Percentiles rank a stretch among this genome's conserved stretches.
phyloP scores from a whole-genome alignment of 2,888 invertebrate genomes.

The Luperina nickerlii region DNA sequence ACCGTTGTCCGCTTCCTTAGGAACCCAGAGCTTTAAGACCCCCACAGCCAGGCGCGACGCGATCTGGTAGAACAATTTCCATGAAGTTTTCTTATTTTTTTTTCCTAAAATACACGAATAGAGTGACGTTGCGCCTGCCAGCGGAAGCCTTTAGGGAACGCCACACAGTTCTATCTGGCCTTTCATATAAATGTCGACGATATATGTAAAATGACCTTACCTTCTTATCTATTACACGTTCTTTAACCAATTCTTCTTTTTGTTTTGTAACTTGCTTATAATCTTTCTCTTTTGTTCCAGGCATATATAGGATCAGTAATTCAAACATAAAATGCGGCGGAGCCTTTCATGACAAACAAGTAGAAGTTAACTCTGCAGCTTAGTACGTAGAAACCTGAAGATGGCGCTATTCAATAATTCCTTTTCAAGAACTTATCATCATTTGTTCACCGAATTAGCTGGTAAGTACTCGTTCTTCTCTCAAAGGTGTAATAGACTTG shows the following conservation, averaged over 20 bases:
- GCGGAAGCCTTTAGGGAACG: background rate
- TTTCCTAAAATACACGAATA: background rate
- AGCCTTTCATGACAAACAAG: constrained; percentile 78
- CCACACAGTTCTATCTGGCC: background rate
- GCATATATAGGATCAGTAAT: constrained; percentile 56
- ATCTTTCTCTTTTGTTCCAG: constrained; percentile 74
- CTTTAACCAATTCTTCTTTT: background rate
- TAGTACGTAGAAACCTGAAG: constrained; percentile 65
- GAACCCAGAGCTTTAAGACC: background rate
- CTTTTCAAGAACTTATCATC: constrained; percentile 91
- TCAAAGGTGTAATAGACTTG: background rate
- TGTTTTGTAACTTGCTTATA: constrained; percentile 3
- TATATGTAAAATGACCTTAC: background rate
- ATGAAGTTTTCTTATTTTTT: background rate
- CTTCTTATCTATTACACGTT: too few species aligned
- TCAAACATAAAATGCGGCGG: constrained; percentile 78
- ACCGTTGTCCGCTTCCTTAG: background rate
- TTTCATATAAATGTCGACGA: background rate
- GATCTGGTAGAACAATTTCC: background rate
- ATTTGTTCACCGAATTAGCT: constrained; percentile 92
- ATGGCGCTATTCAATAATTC: constrained; percentile 92
- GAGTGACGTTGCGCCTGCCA: background rate
- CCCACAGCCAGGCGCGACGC: background rate
- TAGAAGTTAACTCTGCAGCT: constrained; percentile 59
- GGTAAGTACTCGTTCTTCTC: constrained; percentile 85